A percentile compares a stretch with the other conserved stretches of the same genome.
Conservation (phyloP, 2,797 vertebrate genomes). For the Acanthurus lineatus region DNA sequence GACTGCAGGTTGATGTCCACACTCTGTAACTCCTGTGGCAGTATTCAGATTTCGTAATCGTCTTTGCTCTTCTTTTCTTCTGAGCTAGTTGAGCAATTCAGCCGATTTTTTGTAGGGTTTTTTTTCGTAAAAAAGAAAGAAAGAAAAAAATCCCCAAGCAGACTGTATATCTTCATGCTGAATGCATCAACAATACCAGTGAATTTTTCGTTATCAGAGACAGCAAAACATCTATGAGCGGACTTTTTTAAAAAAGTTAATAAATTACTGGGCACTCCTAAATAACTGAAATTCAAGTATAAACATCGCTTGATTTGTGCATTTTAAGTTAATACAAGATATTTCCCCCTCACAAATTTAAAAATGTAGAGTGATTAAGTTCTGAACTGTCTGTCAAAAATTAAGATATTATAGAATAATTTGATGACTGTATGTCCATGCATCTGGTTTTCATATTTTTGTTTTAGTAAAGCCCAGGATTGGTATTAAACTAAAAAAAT, state of each 20-base stretch:
- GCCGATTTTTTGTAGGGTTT: not conserved
- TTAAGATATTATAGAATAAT: not conserved
- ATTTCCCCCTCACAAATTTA: not conserved
- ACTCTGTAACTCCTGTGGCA: slow-evolving; percentile 78
- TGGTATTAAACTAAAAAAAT: not conserved
- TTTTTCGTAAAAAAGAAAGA: not conserved
- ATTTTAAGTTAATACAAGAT: not conserved
- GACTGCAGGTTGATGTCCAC: slow-evolving; percentile 87
- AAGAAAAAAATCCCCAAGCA: not conserved
- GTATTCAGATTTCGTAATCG: slow-evolving; percentile 76
- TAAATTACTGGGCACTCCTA: not conserved
- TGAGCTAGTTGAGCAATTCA: slow-evolving; percentile 71
- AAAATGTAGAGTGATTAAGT: not conserved
- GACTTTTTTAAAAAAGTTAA: not conserved
- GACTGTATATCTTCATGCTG: not conserved
- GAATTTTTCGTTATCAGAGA: no score
- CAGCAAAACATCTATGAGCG: not conserved
- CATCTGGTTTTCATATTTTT: not conserved
- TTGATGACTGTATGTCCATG: not conserved
- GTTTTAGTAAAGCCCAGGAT: not conserved
- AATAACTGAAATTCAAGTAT: slow-evolving; percentile 2
- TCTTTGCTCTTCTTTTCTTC: slow-evolving; percentile 67
- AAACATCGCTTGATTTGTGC: not conserved
- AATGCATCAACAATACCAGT: no score
- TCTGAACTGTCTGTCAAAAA: not conserved